Base-by-base conservation (phyloP, 2,113 vertebrate species). In the Oreamnos americanus region DNA sequence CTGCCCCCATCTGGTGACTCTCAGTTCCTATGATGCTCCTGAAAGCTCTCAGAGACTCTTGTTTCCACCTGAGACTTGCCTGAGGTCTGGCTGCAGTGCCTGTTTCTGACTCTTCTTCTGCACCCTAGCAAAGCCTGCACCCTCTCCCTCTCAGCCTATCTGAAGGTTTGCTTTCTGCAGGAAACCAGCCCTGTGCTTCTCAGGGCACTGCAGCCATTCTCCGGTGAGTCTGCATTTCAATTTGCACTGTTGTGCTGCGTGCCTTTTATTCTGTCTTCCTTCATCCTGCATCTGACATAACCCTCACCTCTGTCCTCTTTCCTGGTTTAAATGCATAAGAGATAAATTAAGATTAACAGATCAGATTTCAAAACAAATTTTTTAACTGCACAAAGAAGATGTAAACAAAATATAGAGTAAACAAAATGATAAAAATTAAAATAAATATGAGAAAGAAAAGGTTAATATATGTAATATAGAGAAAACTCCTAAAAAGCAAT, bases 191-290 rank as follows among this genome's bases (percentile, higher is more conserved):
- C 0, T 3, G 16, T n/a, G 45, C 39, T 51, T 30, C 3, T 19
- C 8, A 26, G 15, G 36, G 16, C 14, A 9, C 23, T 4, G 8
- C 12, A 25, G 30, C 1, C 26, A 2, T 79, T 28, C 28, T 64
- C 6, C 12, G 1, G 6, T 39, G 3, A n/a, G 53, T 10, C 8
- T 11, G 51, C 30, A 0, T 0, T 11, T 28, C 74, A 4, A 2
- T 25, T 28, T 7, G 11, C 4, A 2, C 17, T 0, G 5, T 9
- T 43, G 26, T 3, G 7, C 23, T 2, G 36, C 16, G 9, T 1
- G 15, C 17, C 0, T 43, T 26, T 36, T 45, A 39, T 28, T 67
- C 30, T 74, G 57, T 60, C 25, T 53, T 86, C 45, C 30, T 81
- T 47, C 43, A 81, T 49, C 11, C 67, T 36, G 5, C 14, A 0